phyloP scores from a whole-genome alignment of 2,888 invertebrate species.

The Osedax fenrisi region DNA sequence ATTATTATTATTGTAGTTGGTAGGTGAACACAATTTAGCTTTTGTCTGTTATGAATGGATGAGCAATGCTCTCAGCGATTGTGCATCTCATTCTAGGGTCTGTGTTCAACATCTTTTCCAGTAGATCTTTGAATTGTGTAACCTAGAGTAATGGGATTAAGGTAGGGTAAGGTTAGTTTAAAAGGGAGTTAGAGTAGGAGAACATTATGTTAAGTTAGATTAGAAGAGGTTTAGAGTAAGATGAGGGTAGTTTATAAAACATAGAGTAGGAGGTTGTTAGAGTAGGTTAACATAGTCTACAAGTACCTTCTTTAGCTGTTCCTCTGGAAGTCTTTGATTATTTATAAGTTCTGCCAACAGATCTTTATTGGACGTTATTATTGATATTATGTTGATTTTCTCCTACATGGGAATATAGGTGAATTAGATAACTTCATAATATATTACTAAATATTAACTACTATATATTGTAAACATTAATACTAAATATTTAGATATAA shows the following conservation, averaged over 20 bases:
- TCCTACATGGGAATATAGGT: constrained; percentile 57
- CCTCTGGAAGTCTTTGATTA: constrained; percentile 72
- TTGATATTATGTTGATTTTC: constrained; percentile 77
- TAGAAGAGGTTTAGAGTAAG: too few species aligned
- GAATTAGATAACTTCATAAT: background rate
- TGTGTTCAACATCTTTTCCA: constrained; percentile 78
- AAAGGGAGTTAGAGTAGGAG: too few species aligned
- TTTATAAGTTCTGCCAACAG: constrained; percentile 75
- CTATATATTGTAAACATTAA: too few species aligned
- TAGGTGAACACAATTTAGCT: constrained; percentile 43
- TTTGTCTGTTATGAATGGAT: constrained; percentile 89
- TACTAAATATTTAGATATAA: too few species aligned
- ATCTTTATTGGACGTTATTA: constrained; percentile 72
- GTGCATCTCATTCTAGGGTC: constrained; percentile 83
- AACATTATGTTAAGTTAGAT: too few species aligned
- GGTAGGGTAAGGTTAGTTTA: too few species aligned
- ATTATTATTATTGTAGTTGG: too few species aligned
- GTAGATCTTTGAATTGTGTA: constrained; percentile 74
- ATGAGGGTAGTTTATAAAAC: too few species aligned
- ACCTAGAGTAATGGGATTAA: too few species aligned
- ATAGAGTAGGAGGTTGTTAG: too few species aligned
- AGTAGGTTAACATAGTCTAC: too few species aligned
- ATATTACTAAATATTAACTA: too few species aligned
- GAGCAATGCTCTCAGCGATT: constrained; percentile 81
- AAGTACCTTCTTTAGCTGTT: constrained; percentile 84